A percentile compares a stretch with the other conserved stretches of the same genome.
Evolutionary conservation across 2,113 vertebrate species (phyloP).

Genomic region (Anolis sagrei): DNA sequence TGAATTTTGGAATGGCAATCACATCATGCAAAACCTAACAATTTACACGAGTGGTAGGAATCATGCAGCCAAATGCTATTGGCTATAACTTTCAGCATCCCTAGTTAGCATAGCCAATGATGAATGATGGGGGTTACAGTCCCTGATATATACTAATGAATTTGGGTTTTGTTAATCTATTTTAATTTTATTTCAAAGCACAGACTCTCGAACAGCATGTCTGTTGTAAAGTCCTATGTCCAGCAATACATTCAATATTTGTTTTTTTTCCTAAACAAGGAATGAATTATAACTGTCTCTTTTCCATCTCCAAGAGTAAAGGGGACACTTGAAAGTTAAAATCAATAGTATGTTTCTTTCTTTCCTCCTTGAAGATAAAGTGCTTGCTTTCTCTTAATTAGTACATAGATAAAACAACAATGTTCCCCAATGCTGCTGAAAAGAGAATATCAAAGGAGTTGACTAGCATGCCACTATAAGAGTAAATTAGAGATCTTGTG

Average conservation of each 20-base stretch:
- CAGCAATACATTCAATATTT: too few relatives aligned
- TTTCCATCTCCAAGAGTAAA: constrained; percentile 3
- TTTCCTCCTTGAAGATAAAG: constrained; percentile 18
- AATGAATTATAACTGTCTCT: not conserved
- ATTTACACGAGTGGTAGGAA: too few relatives aligned
- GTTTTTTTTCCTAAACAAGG: not conserved
- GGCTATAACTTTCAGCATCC: too few relatives aligned
- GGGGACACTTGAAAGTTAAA: constrained; percentile 5
- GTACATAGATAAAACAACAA: constrained; percentile 1
- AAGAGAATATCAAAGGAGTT: constrained; percentile 9
- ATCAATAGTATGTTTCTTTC: not conserved
- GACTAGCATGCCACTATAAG: not conserved
- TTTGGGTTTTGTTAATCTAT: not conserved
- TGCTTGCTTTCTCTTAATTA: constrained; percentile 16
- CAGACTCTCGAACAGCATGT: not conserved
- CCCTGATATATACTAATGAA: not conserved
- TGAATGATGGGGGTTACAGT: too few relatives aligned
- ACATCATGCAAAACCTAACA: too few relatives aligned
- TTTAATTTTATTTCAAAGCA: not conserved
- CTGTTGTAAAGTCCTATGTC: not conserved
- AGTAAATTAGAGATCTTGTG: not conserved
- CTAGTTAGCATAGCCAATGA: too few relatives aligned
- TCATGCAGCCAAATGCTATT: too few relatives aligned
- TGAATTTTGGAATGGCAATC: too few relatives aligned
- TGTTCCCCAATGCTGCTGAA: not conserved